Percentiles rank a stretch among this genome's conserved stretches.
Conservation (phyloP, 2,888 invertebrate genomes). For the Lepidochitona cinerea region DNA sequence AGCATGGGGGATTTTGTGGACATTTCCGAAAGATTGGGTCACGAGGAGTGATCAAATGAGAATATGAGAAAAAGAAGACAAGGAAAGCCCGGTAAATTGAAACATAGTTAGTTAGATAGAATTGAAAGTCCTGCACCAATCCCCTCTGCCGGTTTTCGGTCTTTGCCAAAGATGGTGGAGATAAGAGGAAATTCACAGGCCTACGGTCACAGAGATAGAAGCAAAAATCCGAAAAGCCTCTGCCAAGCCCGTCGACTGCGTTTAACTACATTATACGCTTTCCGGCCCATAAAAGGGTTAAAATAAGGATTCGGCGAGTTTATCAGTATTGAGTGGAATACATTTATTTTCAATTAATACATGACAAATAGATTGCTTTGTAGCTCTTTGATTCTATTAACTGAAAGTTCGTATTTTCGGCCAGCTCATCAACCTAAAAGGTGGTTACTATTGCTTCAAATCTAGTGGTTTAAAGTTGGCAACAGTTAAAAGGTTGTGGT, state of each 20-base stretch:
- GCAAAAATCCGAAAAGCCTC: no score
- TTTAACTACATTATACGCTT: constrained; percentile 6
- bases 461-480: not conserved
- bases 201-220: no score
- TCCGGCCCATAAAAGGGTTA: not conserved
- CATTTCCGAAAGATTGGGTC: no score
- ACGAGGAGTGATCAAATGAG: no score
- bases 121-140: no score
- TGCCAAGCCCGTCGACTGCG: not conserved
- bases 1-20: no score
- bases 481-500: not conserved
- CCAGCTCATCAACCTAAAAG: not conserved
- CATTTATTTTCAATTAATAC: not conserved
- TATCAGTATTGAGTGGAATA: not conserved
- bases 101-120: no score
- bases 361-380: not conserved
- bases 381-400: not conserved
- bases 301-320: not conserved
- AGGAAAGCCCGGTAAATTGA: no score
- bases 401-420: not conserved
- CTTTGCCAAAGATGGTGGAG: no score
- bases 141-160: not conserved
- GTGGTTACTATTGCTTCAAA: not conserved
- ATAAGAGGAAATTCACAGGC: no score
- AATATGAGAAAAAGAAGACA: no score